Evolutionary conservation across 2,113 vertebrate species (phyloP).

Genomic region (Panthera uncia): DNA sequence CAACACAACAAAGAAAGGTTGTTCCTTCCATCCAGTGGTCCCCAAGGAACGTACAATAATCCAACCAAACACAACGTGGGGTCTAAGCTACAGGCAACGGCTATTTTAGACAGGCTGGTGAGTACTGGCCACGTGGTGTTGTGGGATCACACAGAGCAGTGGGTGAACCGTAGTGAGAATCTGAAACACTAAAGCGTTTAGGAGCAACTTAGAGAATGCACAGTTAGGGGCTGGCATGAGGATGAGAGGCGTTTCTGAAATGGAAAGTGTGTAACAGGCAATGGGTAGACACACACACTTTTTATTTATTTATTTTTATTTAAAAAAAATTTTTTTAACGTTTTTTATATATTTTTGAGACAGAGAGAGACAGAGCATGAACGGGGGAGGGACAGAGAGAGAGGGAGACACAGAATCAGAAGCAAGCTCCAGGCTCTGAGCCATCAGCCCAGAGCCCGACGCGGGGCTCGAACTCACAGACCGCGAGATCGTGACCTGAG

Average conservation of each 20-base stretch:
- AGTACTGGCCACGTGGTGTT: not conserved
- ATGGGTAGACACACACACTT: not conserved
- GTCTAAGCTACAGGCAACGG: not conserved
- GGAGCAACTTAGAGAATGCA: not conserved
- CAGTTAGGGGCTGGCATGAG: not conserved
- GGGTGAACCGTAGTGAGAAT: not conserved
- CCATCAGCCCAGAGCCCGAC: too few species aligned
- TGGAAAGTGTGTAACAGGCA: not conserved
- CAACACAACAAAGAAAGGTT: not conserved
- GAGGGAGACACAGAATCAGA: too few species aligned
- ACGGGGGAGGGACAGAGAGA: too few species aligned
- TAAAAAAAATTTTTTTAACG: too few species aligned
- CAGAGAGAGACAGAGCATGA: too few species aligned
- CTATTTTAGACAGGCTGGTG: not conserved
- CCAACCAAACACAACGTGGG: not conserved
- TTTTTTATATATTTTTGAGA: too few species aligned
- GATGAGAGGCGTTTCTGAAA: not conserved
- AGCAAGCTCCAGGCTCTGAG: too few species aligned
- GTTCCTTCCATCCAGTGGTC: not conserved
- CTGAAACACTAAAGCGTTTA: not conserved
- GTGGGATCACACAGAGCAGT: not conserved
- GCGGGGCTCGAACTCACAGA: too few species aligned
- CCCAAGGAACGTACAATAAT: not conserved
- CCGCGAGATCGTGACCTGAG: too few species aligned
- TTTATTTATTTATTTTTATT: not conserved